Evolutionary conservation across 2,888 invertebrate genomes (phyloP).

Genomic region (Conchocele bisecta): DNA sequence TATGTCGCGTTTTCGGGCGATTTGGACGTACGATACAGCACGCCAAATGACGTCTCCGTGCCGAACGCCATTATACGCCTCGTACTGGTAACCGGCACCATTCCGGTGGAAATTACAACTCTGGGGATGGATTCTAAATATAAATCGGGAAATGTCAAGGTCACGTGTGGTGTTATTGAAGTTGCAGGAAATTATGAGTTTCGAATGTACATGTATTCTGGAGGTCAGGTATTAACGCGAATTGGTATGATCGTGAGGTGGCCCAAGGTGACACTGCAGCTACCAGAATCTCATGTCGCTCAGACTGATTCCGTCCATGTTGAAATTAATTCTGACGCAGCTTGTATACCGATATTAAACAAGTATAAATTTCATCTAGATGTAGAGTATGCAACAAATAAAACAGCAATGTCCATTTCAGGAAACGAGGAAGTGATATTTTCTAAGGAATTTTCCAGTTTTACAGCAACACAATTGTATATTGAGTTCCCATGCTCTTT

Average conservation of each 20-base stretch:
- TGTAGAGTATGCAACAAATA: slow-evolving; percentile 56
- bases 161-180: slow-evolving; percentile 77
- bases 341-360: slow-evolving; percentile 67
- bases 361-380: slow-evolving; percentile 64
- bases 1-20: slow-evolving; percentile 76
- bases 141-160: slow-evolving; percentile 61
- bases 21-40: slow-evolving; percentile 68
- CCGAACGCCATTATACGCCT: slow-evolving; percentile 74
- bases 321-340: slow-evolving; percentile 62
- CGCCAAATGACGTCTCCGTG: slow-evolving; percentile 70
- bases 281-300: slow-evolving; percentile 67
- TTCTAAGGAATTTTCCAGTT: slow-evolving; percentile 38
- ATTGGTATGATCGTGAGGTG: slow-evolving; percentile 66
- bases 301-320: slow-evolving; percentile 68
- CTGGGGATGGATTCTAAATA: slow-evolving; percentile 59
- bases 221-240: slow-evolving; percentile 65
- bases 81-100: slow-evolving; percentile 38
- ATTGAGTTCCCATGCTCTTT: slow-evolving; percentile 65
- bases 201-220: slow-evolving; percentile 69
- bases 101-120: slow-evolving; percentile 67
- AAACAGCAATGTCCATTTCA: slow-evolving; percentile 28
- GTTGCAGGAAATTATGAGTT: slow-evolving; percentile 73
- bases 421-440: slow-evolving; percentile 39
- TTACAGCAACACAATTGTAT: slow-evolving; percentile 31
- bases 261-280: slow-evolving; percentile 66